A percentile compares a stretch with the other conserved stretches of the same genome.
These are phyloP conservation scores for Anoncus sp. DNA, from an alignment of 2,888 invertebrate species.

Conservation along the genomic window DNA sequence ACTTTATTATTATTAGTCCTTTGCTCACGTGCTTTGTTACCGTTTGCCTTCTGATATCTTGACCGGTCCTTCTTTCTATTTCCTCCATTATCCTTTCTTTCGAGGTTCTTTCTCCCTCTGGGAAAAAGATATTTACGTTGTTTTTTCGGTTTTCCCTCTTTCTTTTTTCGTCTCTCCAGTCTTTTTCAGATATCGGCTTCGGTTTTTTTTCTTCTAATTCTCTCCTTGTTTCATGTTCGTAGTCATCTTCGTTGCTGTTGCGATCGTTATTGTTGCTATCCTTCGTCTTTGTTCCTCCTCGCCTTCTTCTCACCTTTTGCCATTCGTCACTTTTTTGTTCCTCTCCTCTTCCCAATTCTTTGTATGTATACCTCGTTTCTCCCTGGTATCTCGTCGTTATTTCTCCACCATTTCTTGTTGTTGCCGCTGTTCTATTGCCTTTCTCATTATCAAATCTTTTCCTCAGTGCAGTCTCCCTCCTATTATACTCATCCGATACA, in stretches of 20 bases:
- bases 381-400: no score
- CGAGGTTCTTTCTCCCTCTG: background rate
- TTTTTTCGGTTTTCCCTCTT: background rate
- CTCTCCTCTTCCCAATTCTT: background rate
- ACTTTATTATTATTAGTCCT: background rate
- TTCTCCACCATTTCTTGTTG: background rate
- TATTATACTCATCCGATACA: no score
- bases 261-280: background rate
- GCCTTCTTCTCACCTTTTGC: background rate
- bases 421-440: background rate
- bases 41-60: background rate
- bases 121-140: background rate
- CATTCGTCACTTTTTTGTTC: background rate
- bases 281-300: background rate
- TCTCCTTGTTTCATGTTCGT: background rate
- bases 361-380: no score
- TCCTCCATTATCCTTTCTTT: background rate
- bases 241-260: background rate
- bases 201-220: background rate
- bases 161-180: background rate
- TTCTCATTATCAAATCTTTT: background rate
- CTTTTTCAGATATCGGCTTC: background rate
- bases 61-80: background rate
- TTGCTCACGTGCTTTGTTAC: background rate
- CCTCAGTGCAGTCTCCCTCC: background rate